These are phyloP conservation scores for Sisyra nigra DNA, from an alignment of 2,888 invertebrate species.

Conservation along the genomic window DNA sequence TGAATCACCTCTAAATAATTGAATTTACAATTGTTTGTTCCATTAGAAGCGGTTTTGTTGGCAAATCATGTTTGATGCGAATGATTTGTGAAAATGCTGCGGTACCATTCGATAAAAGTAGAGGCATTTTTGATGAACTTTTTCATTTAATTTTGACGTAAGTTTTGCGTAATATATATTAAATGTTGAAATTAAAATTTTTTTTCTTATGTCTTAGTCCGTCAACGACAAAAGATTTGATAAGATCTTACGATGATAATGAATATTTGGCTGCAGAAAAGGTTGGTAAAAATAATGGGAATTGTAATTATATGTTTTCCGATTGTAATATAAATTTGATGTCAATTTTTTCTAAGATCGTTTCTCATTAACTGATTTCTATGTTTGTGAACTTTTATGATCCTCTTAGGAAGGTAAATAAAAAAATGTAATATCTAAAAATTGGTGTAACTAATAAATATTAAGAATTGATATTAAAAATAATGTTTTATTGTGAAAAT, in stretches of 20 bases:
- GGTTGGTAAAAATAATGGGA: conserved; percentile 38
- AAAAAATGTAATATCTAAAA: too few species aligned
- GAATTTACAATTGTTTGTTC: not conserved
- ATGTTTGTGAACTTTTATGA: too few species aligned
- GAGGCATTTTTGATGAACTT: conserved; percentile 52
- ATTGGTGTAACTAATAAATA: too few species aligned
- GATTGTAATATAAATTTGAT: conserved; percentile 44
- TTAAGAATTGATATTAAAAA: too few species aligned
- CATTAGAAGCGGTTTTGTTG: conserved; percentile 32
- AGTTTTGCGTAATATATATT: conserved; percentile 21
- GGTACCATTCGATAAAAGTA: conserved; percentile 42
- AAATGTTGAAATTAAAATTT: not conserved
- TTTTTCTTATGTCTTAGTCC: conserved; percentile 33
- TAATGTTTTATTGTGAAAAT: too few species aligned
- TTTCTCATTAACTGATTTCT: too few species aligned
- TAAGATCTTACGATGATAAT: conserved; percentile 48
- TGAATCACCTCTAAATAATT: too few species aligned
- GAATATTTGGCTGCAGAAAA: conserved; percentile 60
- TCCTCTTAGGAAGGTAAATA: too few species aligned
- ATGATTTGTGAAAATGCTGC: conserved; percentile 63
- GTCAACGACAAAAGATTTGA: conserved; percentile 46
- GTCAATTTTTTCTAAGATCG: conserved; percentile 34
- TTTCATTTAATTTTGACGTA: conserved; percentile 56
- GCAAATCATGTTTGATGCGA: conserved; percentile 53
- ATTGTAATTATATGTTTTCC: conserved; percentile 41